Conservation (phyloP, 2,888 invertebrate genomes). For the Parasteatoda lunata region DNA sequence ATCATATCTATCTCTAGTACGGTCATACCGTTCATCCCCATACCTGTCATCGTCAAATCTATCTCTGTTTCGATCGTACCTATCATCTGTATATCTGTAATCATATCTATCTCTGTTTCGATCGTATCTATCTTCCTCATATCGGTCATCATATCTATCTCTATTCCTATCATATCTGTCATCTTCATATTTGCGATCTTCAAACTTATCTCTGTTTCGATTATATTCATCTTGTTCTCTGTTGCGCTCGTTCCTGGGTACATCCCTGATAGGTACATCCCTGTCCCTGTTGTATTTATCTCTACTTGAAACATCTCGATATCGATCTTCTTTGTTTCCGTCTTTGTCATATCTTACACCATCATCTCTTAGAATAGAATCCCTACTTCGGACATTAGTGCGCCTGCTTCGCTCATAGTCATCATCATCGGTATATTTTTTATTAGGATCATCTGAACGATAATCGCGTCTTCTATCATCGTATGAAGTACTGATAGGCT, state of each 20-base stretch:
- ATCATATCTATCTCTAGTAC: neutral
- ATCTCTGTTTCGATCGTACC: neutral
- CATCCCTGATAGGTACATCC: too few relatives aligned
- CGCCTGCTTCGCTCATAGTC: slow-evolving; percentile 15
- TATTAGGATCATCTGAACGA: neutral
- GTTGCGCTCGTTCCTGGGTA: too few relatives aligned
- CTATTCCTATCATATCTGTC: slow-evolving; percentile 4
- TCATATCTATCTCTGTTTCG: neutral
- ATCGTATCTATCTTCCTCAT: neutral
- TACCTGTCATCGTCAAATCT: slow-evolving; percentile 5
- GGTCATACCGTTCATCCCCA: neutral
- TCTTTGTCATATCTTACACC: slow-evolving; percentile 9
- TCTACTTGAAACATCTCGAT: neutral
- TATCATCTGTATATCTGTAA: neutral
- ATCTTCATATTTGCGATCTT: slow-evolving; percentile 8
- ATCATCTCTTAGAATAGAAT: neutral
- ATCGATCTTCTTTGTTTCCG: neutral
- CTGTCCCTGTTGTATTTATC: neutral
- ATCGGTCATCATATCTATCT: neutral
- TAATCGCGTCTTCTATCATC: neutral
- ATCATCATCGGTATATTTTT: neutral
- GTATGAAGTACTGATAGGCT: neutral
- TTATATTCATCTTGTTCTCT: neutral
- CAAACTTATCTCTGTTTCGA: neutral
- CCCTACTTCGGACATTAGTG: neutral